phyloP scores from a whole-genome alignment of 2,113 vertebrate genomes.

The Megalops atlanticus region DNA sequence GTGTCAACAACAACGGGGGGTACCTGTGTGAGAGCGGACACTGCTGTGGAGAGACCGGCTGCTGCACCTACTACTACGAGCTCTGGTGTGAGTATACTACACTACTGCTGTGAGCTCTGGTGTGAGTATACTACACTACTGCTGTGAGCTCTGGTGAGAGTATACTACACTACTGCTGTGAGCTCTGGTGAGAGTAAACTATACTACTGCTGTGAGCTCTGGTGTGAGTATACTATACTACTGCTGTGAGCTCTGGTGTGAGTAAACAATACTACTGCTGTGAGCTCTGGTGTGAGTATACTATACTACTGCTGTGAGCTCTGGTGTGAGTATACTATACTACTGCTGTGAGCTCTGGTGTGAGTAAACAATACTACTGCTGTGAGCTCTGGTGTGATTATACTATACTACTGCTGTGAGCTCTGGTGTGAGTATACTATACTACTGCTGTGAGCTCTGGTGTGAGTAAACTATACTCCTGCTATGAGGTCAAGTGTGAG shows the following conservation, averaged over 20 bases:
- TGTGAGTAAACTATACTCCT: neutral
- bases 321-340: no score
- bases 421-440: no score
- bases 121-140: neutral
- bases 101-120: neutral
- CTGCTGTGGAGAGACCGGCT: constrained; percentile 94
- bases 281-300: no score
- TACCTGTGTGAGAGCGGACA: constrained; percentile 94
- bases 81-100: constrained; percentile 63
- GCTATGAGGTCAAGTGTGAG: neutral
- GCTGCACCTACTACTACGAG: constrained; percentile 97
- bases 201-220: neutral
- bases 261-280: no score
- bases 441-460: no score
- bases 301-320: no score
- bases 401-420: no score
- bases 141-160: constrained; percentile 79
- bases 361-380: no score
- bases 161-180: constrained; percentile 40
- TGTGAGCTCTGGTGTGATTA: no score
- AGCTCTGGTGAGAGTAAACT: neutral
- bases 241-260: no score
- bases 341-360: no score
- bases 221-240: no score
- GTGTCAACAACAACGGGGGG: constrained; percentile 80